phyloP scores from a whole-genome alignment of 2,797 vertebrate species.

The Rhinatrema bivittatum region DNA sequence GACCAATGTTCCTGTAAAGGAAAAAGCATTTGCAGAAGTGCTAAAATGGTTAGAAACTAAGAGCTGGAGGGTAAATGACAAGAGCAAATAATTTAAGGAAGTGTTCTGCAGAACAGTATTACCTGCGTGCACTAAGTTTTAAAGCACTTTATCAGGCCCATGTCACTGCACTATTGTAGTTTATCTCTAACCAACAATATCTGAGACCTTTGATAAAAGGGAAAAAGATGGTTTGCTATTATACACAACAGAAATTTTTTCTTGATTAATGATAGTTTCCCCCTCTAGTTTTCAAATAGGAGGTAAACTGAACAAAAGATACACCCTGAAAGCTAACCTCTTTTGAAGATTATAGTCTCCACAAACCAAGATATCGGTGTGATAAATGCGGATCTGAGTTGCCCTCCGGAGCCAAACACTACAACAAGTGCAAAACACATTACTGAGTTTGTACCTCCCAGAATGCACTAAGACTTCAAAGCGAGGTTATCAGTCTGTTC shows the following conservation, averaged over 20 bases:
- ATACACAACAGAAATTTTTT: conserved; percentile 12
- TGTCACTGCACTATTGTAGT: conserved; percentile 11
- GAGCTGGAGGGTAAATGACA: too few species aligned
- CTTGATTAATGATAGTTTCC: conserved; percentile 36
- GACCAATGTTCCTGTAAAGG: too few species aligned
- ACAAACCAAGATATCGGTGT: conserved; percentile 15
- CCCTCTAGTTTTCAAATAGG: conserved; percentile 13
- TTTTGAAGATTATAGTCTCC: conserved; percentile 20
- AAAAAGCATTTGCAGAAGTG: too few species aligned
- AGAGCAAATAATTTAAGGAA: too few species aligned
- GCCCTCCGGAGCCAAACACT: too few species aligned
- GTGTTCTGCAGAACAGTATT: too few species aligned
- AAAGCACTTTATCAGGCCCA: conserved; percentile 7
- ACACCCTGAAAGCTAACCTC: conserved; percentile 5
- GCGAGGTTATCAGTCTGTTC: neutral
- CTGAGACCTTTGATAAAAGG: neutral
- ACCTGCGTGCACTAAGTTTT: too few species aligned
- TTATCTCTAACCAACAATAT: conserved; percentile 17
- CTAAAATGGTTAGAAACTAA: too few species aligned
- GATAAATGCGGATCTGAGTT: conserved; percentile 6
- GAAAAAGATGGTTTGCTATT: conserved; percentile 18
- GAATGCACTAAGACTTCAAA: neutral
- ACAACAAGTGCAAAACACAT: too few species aligned
- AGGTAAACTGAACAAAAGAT: conserved; percentile 11
- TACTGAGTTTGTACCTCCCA: neutral